A percentile compares a stretch with the other conserved stretches of the same genome.
Evolutionary conservation across 1,140 invertebrate genomes (phyloP).

Genomic region (Bradysia coprophila): DNA sequence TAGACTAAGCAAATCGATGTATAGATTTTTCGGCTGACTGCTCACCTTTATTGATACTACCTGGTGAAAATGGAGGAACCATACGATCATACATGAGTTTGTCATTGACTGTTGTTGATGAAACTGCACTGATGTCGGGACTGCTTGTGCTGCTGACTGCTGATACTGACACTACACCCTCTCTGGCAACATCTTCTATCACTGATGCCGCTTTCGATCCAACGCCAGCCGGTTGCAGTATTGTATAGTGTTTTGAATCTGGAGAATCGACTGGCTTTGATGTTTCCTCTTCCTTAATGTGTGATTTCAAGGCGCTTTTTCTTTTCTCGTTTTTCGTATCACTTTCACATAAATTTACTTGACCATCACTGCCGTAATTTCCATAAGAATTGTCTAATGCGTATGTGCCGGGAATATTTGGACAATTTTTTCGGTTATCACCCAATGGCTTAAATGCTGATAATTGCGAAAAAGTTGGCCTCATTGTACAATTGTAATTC

Average conservation of each 20-base stretch:
- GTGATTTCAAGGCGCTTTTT: constrained; percentile 9
- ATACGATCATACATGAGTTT: constrained; percentile 20
- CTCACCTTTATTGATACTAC: constrained; percentile 56
- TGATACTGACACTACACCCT: constrained; percentile 40
- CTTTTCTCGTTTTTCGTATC: neutral
- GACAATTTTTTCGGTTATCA: constrained; percentile 21
- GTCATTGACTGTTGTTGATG: constrained; percentile 13
- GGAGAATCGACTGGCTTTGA: constrained; percentile 8
- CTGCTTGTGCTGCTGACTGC: constrained; percentile 33
- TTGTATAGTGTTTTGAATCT: constrained; percentile 56
- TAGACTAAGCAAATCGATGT: neutral
- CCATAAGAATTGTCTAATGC: neutral
- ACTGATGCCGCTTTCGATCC: constrained; percentile 57
- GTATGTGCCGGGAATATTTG: constrained; percentile 3
- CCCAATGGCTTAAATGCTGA: constrained; percentile 58
- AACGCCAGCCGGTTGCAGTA: constrained; percentile 56
- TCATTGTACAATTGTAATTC: neutral
- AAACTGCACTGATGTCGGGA: constrained; percentile 11
- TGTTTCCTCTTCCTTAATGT: constrained; percentile 12
- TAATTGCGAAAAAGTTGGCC: constrained; percentile 36
- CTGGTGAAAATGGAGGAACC: constrained; percentile 45
- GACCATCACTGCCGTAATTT: neutral
- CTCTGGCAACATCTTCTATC: constrained; percentile 50
- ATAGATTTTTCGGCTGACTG: too few species aligned
- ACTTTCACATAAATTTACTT: neutral